A percentile compares a stretch with the other conserved stretches of the same genome.
These are phyloP conservation scores for Brachionus manjavacas DNA, from an alignment of 1,140 invertebrate genomes.

Conservation along the genomic window DNA sequence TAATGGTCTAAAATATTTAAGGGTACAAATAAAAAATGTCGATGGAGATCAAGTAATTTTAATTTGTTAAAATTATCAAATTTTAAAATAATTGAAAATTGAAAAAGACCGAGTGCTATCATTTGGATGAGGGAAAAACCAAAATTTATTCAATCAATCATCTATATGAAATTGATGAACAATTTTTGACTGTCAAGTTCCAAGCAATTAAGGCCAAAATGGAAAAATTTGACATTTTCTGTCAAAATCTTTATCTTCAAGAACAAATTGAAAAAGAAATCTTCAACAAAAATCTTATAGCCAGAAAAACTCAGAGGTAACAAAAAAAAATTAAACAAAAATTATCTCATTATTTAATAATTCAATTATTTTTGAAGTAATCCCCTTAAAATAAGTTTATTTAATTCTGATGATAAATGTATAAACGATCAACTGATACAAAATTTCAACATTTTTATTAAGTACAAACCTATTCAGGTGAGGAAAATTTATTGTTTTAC, in stretches of 20 bases:
- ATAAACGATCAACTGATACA: background rate
- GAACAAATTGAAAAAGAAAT: background rate
- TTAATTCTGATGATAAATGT: background rate
- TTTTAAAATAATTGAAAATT: background rate
- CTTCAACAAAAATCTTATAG: background rate
- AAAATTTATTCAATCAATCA: background rate
- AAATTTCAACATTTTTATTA: background rate
- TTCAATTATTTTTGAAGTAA: constrained; percentile 6
- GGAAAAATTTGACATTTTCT: background rate
- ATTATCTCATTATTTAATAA: background rate
- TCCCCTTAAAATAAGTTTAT: background rate
- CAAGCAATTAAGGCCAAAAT: background rate
- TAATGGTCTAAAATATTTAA: background rate
- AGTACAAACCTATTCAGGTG: background rate
- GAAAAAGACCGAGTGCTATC: background rate
- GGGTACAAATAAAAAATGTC: constrained; percentile 18
- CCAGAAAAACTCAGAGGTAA: background rate
- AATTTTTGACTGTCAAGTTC: constrained; percentile 17
- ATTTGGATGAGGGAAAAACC: constrained; percentile 16
- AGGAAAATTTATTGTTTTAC: background rate
- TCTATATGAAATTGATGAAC: background rate
- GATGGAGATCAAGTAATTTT: background rate
- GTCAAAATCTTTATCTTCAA: constrained; percentile 6
- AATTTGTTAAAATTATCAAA: background rate
- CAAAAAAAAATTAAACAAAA: background rate